Conservation (phyloP, 2,888 invertebrate species). For the Drosophila antonietae region DNA sequence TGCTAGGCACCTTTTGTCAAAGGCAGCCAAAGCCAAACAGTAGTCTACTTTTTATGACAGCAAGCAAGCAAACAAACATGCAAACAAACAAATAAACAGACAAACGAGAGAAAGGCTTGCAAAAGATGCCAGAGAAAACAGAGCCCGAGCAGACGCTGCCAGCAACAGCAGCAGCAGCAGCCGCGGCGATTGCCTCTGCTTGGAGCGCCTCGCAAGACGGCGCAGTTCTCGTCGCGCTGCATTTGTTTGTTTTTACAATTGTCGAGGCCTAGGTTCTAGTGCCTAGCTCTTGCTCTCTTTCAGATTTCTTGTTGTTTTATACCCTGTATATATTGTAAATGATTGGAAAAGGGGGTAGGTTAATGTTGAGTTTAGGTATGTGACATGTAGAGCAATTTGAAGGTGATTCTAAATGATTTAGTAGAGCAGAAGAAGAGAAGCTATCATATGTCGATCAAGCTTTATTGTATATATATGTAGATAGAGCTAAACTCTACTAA, state of each 20-base stretch:
- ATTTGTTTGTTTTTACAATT: slow-evolving; percentile 62
- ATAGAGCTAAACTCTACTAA: too few relatives aligned
- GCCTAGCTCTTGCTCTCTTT: background rate
- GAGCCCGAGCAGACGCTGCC: background rate
- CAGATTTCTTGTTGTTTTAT: background rate
- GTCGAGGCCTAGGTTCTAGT: slow-evolving; percentile 33
- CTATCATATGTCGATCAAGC: too few relatives aligned
- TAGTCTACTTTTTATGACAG: slow-evolving; percentile 18
- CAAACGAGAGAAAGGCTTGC: slow-evolving; percentile 58
- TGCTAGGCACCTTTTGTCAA: slow-evolving; percentile 48
- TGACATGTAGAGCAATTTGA: background rate
- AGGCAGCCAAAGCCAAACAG: slow-evolving; percentile 59
- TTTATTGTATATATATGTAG: too few relatives aligned
- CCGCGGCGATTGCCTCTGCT: background rate
- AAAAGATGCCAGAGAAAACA: slow-evolving; percentile 28
- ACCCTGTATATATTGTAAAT: background rate
- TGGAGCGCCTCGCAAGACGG: slow-evolving; percentile 16
- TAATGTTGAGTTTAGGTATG: too few relatives aligned
- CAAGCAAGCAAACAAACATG: slow-evolving; percentile 42
- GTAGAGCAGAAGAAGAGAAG: background rate
- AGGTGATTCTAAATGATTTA: background rate
- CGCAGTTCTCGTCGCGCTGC: slow-evolving; percentile 7
- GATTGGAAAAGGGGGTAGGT: background rate
- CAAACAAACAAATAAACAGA: slow-evolving; percentile 57
- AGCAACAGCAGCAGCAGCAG: background rate